Evolutionary conservation across 2,113 vertebrate genomes (phyloP).

Genomic region (Pavo muticus): DNA sequence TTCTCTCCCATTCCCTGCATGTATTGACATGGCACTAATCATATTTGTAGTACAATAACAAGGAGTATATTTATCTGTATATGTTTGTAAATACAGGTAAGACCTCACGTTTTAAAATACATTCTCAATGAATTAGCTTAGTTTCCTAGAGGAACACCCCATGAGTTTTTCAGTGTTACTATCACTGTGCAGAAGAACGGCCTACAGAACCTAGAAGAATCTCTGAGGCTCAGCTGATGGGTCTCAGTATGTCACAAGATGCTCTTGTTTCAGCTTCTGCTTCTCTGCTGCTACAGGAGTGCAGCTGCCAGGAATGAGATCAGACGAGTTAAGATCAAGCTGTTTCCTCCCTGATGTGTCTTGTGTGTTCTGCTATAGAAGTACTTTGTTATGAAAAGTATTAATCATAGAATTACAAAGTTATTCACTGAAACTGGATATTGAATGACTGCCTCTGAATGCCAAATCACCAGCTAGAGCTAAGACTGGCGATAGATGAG

Average conservation of each 20-base stretch:
- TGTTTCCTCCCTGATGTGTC: neutral
- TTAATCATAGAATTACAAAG: conserved; percentile 22
- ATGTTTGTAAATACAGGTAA: neutral
- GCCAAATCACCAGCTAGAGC: conserved; percentile 7
- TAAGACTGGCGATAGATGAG: conserved; percentile 6
- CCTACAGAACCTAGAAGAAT: neutral
- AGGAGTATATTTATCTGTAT: neutral
- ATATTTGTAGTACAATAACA: neutral
- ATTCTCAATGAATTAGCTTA: neutral
- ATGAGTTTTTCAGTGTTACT: neutral
- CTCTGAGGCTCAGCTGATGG: neutral
- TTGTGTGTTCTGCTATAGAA: neutral
- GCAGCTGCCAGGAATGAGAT: neutral
- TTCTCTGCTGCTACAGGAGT: neutral
- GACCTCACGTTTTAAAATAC: neutral
- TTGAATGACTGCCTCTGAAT: neutral
- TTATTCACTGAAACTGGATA: neutral
- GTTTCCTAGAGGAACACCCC: neutral
- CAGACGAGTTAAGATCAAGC: neutral
- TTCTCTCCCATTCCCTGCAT: neutral
- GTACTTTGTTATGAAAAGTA: neutral
- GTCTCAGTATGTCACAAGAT: neutral
- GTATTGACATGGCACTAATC: neutral
- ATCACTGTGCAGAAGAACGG: neutral
- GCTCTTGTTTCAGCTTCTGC: neutral